phyloP scores from a whole-genome alignment of 2,797 vertebrate species.

The Siniperca scherzeri region DNA sequence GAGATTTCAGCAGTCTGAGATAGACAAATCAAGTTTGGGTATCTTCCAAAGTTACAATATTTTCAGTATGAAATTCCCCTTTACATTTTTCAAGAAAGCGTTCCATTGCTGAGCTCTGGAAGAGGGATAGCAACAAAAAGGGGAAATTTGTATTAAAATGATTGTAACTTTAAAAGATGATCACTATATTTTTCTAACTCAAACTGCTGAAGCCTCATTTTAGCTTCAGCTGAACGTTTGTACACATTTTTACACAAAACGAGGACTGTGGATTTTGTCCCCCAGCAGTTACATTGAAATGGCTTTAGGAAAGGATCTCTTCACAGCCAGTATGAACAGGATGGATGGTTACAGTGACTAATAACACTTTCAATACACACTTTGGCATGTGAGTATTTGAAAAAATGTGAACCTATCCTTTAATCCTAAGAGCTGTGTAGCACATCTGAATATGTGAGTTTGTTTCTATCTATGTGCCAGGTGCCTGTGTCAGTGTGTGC shows the following conservation, averaged over 20 bases:
- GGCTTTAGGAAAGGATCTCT: no score
- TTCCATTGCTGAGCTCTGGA: no score
- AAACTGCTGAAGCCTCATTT: not conserved
- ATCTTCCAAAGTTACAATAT: no score
- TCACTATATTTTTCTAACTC: no score
- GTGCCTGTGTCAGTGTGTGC: conserved; percentile 80
- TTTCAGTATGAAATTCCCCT: not conserved
- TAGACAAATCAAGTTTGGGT: no score
- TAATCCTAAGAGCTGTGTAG: not conserved
- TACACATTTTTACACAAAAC: not conserved
- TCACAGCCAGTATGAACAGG: not conserved
- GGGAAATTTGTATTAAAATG: no score
- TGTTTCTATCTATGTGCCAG: conserved; percentile 45
- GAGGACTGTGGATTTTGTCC: not conserved
- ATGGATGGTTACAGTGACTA: not conserved
- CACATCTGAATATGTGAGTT: not conserved
- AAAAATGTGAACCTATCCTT: not conserved
- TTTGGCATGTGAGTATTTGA: no score
- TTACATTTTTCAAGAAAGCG: no score
- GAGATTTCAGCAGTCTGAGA: no score
- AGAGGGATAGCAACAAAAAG: no score
- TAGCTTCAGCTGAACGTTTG: not conserved
- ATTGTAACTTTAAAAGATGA: no score
- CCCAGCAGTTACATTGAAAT: no score
- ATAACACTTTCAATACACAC: not conserved